These are phyloP conservation scores for Eueides isabella DNA, from an alignment of 1,140 invertebrate species.

Conservation along the genomic window DNA sequence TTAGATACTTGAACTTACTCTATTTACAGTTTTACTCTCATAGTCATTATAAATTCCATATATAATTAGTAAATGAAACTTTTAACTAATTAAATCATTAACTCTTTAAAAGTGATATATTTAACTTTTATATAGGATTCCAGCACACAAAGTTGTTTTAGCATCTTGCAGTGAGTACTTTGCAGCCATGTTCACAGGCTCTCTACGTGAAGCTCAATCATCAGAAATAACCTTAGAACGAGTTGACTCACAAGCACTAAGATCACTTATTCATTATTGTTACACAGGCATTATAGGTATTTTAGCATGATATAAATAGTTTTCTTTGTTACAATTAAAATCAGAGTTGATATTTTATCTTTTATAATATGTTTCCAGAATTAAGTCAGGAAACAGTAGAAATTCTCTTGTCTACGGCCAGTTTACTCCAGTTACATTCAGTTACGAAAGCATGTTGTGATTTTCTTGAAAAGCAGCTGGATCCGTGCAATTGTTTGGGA, in stretches of 20 bases:
- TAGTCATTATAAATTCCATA: too few relatives aligned
- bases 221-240: conserved; percentile 92
- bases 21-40: too few relatives aligned
- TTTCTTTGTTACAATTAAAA: conserved; percentile 19
- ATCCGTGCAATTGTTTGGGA: conserved; percentile 96
- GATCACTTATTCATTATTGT: conserved; percentile 92
- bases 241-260: conserved; percentile 92
- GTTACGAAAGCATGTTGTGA: conserved; percentile 95
- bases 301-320: conserved; percentile 33
- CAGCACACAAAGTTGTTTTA: conserved; percentile 89
- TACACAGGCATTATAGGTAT: conserved; percentile 90
- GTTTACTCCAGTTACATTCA: conserved; percentile 92
- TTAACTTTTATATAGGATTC: conserved; percentile 69
- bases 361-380: conserved; percentile 83
- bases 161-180: conserved; percentile 97
- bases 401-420: conserved; percentile 92
- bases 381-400: conserved; percentile 92
- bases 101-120: too few relatives aligned
- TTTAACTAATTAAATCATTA: too few relatives aligned
- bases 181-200: conserved; percentile 96
- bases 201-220: conserved; percentile 91
- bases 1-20: too few relatives aligned
- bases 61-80: too few relatives aligned
- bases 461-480: conserved; percentile 94
- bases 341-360: not conserved